Evolutionary conservation across 1,140 invertebrate species (phyloP).

Genomic region (Eulimnadia texana): DNA sequence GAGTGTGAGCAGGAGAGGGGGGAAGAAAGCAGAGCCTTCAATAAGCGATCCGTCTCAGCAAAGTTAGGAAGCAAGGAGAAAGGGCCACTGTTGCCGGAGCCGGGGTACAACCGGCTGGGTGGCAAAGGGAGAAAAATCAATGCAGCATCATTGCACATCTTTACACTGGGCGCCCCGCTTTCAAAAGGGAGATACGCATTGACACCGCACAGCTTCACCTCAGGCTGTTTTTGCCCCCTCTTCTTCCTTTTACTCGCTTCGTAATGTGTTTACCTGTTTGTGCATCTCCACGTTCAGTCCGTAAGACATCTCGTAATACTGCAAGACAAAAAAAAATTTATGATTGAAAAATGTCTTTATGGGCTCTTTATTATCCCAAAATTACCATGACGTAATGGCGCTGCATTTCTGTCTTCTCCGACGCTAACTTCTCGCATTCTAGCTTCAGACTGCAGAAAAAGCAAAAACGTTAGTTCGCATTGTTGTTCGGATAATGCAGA

Average conservation of each 20-base stretch:
- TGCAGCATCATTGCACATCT: slow-evolving; percentile 11
- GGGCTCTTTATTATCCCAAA: neutral
- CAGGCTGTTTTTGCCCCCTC: neutral
- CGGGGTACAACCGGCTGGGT: neutral
- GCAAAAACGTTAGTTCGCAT: slow-evolving; percentile 34
- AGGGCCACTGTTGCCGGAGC: neutral
- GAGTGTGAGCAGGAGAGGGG: neutral
- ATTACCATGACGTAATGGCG: slow-evolving; percentile 89
- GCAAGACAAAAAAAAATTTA: slow-evolving; percentile 25
- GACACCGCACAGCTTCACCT: slow-evolving; percentile 1
- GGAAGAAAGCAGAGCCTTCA: slow-evolving; percentile 16
- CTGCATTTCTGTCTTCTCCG: slow-evolving; percentile 95
- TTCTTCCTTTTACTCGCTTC: neutral
- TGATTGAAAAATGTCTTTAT: neutral
- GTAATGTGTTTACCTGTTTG: slow-evolving; percentile 70
- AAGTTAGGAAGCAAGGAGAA: slow-evolving; percentile 6
- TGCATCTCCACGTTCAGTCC: slow-evolving; percentile 99
- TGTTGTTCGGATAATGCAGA: slow-evolving; percentile 51
- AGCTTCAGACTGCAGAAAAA: slow-evolving; percentile 29
- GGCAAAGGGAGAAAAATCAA: slow-evolving; percentile 10
- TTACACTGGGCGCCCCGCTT: neutral
- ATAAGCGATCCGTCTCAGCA: slow-evolving; percentile 12
- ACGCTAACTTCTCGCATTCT: slow-evolving; percentile 75
- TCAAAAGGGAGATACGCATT: neutral
- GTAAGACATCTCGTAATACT: slow-evolving; percentile 99